phyloP scores from a whole-genome alignment of 2,113 vertebrate species.

The Neomonachus schauinslandi region DNA sequence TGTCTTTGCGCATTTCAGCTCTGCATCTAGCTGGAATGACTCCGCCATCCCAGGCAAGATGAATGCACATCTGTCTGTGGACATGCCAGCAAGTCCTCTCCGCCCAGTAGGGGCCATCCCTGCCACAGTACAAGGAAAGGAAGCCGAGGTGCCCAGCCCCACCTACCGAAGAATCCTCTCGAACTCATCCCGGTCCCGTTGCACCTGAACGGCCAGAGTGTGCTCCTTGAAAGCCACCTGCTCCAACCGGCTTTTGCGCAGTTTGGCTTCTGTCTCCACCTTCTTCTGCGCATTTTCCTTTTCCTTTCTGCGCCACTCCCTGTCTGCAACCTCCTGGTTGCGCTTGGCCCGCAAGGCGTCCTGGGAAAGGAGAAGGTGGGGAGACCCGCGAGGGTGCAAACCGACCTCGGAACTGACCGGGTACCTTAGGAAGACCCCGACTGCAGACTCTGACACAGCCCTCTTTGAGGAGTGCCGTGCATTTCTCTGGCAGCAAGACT shows the following conservation, averaged over 20 bases:
- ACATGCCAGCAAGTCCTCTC: background rate
- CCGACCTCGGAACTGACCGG: background rate
- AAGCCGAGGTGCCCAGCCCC: background rate
- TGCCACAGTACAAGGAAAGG: background rate
- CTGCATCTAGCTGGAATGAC: background rate
- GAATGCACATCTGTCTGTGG: fast-evolving
- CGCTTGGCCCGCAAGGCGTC: conserved; percentile 91
- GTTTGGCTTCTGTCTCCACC: conserved; percentile 77
- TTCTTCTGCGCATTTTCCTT: conserved; percentile 83
- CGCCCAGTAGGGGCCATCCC: background rate
- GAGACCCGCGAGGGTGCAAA: background rate
- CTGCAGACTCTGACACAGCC: background rate
- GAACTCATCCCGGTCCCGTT: conserved; percentile 89
- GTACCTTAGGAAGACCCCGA: background rate
- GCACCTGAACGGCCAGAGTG: conserved; percentile 87
- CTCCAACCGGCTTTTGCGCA: conserved; percentile 85
- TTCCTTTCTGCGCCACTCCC: conserved; percentile 93
- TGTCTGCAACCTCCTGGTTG: conserved; percentile 89
- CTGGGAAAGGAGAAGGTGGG: conserved; percentile 76
- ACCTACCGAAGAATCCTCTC: conserved; percentile 91
- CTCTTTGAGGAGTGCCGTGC: background rate
- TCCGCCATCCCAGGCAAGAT: background rate
- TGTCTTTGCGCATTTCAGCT: background rate
- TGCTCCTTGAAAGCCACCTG: conserved; percentile 91
- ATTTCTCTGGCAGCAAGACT: background rate